Evolutionary conservation across 2,888 invertebrate species (phyloP), one percentile per base, ranked within the genome.

Genomic region (Hypomecis atomaria): DNA sequence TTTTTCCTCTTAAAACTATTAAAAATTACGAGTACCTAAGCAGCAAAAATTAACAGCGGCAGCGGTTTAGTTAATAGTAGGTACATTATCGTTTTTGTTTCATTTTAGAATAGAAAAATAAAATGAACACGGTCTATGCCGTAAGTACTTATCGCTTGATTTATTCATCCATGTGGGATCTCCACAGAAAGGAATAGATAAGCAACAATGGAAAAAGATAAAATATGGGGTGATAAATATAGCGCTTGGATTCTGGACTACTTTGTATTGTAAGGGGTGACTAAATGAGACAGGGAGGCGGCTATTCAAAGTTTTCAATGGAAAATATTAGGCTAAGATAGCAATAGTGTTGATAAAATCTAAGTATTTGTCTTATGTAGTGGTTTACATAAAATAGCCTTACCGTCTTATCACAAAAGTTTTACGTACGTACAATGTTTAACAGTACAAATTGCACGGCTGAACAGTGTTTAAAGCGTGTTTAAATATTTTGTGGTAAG

Each of bases 131-230:
- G 4, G 36, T 3, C n/a, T 36, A 36, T 4, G 11, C 0, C 45
- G 4, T 7, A n/a, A 0, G 34, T n/a, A 23, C 44, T 3, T 33
- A 38, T 56, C 47, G 9, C 5, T 6, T 56, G 37, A 47, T 23
- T 38, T 56, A 56, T 56, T 38, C 23, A 11, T 56, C 69, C 71
- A 70, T 57, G 67, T 72, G 66, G 77, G 73, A 75, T 77, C 75
- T 78, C 74, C 69, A 74, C 71, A 75, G 64, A 52, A 56, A 71
- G 71, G 74, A 76, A 70, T 23, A 56, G 49, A 62, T 61, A 45
- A 55, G 59, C 48, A 62, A 66, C 53, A 66, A 59, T 59, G 59
- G 59, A 48, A 23, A 9, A 52, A 52, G 40, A 65, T 65, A 65
- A 62, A 48, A 58, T 57, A 48, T 56, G 34, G 61, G 34, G 11